Evolutionary conservation across 2,797 vertebrate genomes (phyloP).

Genomic region (Intellagama lesueurii): DNA sequence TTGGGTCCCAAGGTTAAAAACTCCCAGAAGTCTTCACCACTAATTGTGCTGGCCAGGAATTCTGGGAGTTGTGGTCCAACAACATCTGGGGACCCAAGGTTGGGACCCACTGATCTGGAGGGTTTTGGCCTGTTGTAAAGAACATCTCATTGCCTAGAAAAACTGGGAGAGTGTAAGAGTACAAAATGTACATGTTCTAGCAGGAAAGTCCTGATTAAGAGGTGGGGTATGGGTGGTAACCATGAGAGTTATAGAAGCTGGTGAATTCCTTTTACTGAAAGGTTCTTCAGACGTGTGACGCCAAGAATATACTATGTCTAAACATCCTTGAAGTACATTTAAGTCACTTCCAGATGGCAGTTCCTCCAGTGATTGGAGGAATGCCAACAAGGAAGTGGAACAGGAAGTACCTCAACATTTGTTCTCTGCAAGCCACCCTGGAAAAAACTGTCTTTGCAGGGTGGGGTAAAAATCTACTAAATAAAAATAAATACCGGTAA

Average conservation of each 20-base stretch:
- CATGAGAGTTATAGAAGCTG: not conserved
- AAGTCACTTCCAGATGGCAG: not conserved
- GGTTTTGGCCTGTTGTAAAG: too few species aligned
- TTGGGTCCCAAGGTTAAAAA: too few species aligned
- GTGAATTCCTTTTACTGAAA: not conserved
- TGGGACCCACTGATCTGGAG: not conserved
- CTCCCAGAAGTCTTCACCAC: too few species aligned
- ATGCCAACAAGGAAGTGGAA: not conserved
- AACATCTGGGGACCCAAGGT: too few species aligned
- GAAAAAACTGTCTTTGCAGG: not conserved
- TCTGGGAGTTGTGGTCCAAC: too few species aligned
- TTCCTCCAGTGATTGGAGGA: not conserved
- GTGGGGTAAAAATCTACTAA: not conserved
- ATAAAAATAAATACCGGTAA: conserved; percentile 12
- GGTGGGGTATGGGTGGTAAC: not conserved
- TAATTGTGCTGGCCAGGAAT: too few species aligned
- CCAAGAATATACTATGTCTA: conserved; percentile 1
- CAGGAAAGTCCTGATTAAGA: not conserved
- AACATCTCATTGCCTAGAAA: not conserved
- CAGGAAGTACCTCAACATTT: not conserved
- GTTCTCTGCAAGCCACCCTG: conserved; percentile 7
- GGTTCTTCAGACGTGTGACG: not conserved
- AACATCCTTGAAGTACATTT: conserved; percentile 2
- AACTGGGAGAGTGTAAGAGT: not conserved
- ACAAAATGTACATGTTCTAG: not conserved